phyloP scores from a whole-genome alignment of 2,797 vertebrate species.

The Sebastes cheni region DNA sequence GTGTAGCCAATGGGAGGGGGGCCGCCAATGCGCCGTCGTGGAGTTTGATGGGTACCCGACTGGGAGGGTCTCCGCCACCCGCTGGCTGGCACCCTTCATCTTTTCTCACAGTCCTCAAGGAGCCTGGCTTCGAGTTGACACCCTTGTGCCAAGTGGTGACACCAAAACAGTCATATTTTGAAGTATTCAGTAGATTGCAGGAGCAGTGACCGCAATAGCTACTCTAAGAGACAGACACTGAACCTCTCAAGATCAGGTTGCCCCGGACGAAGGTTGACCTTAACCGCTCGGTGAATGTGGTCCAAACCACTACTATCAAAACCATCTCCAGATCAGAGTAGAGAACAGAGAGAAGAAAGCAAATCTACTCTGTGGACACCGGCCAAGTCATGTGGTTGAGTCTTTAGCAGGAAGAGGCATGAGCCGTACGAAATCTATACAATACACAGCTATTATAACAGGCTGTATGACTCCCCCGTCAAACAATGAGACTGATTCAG shows the following conservation, averaged over 20 bases:
- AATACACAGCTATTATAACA: constrained; percentile 66
- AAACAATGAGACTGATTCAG: constrained; percentile 74
- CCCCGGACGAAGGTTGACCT: constrained; percentile 32
- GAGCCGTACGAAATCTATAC: constrained; percentile 70
- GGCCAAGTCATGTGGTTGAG: constrained; percentile 72
- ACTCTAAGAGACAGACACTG: constrained; percentile 12
- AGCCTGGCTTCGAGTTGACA: constrained; percentile 42
- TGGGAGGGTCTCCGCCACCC: constrained; percentile 51
- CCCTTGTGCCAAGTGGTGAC: constrained; percentile 47
- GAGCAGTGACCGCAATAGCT: constrained; percentile 33
- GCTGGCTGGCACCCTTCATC: constrained; percentile 41
- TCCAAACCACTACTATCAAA: constrained; percentile 62
- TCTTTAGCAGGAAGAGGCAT: constrained; percentile 67
- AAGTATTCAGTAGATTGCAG: constrained; percentile 26
- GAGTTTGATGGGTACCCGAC: constrained; percentile 43
- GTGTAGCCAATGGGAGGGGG: neutral
- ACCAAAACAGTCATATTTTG: constrained; percentile 34
- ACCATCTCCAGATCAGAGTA: constrained; percentile 50
- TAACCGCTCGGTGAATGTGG: constrained; percentile 44
- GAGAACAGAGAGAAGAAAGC: constrained; percentile 48
- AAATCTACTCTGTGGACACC: constrained; percentile 51
- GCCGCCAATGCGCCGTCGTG: constrained; percentile 28
- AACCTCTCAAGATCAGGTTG: constrained; percentile 52
- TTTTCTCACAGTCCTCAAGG: constrained; percentile 63
- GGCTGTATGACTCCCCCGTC: constrained; percentile 46